Conservation (phyloP, 2,888 invertebrate genomes). For the Nemotelus nigrinus region DNA sequence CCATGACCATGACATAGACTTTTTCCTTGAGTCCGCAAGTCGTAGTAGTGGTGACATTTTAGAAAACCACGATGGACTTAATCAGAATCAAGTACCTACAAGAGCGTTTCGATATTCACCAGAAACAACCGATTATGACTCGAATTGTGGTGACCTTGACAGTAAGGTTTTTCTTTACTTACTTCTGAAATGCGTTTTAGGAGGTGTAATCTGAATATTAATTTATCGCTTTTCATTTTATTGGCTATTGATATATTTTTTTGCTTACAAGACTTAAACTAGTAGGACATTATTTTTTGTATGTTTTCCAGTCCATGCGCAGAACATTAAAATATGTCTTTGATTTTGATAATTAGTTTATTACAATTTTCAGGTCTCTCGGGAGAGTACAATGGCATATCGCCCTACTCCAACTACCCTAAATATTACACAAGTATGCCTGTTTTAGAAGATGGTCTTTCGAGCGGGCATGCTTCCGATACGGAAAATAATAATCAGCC, state of each 20-base stretch:
- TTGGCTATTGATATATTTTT: too few relatives aligned
- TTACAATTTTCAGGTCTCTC: conserved; percentile 64
- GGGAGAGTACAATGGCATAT: conserved; percentile 68
- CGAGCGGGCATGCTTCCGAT: conserved; percentile 93
- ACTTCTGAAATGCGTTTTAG: not conserved
- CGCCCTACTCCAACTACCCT: conserved; percentile 71
- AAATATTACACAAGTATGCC: conserved; percentile 85
- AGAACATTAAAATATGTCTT: too few relatives aligned
- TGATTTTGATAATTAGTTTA: not conserved
- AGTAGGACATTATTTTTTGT: too few relatives aligned
- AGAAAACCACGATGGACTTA: conserved; percentile 62
- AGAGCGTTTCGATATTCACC: conserved; percentile 90
- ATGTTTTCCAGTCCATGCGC: too few relatives aligned
- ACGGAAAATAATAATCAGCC: conserved; percentile 88
- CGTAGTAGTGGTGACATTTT: conserved; percentile 64
- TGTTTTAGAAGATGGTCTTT: conserved; percentile 91
- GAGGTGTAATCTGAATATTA: not conserved
- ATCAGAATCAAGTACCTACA: conserved; percentile 68
- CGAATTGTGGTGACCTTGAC: conserved; percentile 82
- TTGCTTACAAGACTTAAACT: too few relatives aligned
- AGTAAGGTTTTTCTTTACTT: conserved; percentile 68
- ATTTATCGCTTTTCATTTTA: too few relatives aligned
- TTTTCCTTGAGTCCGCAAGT: conserved; percentile 64
- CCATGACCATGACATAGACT: conserved; percentile 61
- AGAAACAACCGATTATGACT: conserved; percentile 92